Conservation (phyloP, 1,140 invertebrate genomes). For the Subanguina moxae region DNA sequence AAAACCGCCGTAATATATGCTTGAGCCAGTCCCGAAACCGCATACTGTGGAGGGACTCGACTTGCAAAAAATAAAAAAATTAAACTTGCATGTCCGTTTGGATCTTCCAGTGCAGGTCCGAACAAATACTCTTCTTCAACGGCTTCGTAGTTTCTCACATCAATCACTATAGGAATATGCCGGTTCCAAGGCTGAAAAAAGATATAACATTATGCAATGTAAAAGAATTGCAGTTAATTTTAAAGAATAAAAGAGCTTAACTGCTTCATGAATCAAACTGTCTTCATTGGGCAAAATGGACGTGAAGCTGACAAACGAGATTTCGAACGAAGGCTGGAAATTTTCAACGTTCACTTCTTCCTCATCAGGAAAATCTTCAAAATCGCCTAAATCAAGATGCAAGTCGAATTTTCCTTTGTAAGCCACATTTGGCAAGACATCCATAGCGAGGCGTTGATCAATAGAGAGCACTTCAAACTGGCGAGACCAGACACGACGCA, state of each 20-base stretch:
- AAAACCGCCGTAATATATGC: no score
- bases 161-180: neutral
- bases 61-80: no score
- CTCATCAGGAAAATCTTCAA: neutral
- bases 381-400: neutral
- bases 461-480: neutral
- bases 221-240: neutral
- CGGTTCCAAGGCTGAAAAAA: neutral
- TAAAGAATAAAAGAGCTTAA: neutral
- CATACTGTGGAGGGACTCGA: no score
- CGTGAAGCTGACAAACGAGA: no score
- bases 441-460: neutral
- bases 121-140: neutral
- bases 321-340: no score
- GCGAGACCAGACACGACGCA: neutral
- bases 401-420: neutral
- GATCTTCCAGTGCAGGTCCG: constrained; percentile 1
- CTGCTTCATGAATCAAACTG: neutral
- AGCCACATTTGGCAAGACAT: neutral
- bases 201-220: neutral
- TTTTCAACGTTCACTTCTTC: neutral
- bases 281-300: no score
- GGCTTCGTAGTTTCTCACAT: no score
- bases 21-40: no score
- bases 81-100: no score